Percentiles rank a stretch among this genome's conserved stretches.
phyloP scores from a whole-genome alignment of 2,797 vertebrate genomes.

The Enteromius thamalakanensis region DNA sequence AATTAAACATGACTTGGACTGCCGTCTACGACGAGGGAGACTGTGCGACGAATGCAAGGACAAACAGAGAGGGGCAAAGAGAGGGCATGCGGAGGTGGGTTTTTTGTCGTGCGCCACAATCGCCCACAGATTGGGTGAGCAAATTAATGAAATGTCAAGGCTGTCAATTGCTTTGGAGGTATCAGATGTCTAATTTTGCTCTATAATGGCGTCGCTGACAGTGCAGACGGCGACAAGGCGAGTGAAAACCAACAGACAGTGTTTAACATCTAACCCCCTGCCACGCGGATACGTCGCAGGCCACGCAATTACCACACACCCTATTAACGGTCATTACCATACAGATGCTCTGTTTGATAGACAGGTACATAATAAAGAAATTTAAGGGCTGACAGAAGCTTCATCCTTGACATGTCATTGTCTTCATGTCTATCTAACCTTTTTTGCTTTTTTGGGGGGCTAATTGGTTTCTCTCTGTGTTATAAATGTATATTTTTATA shows the following conservation, averaged over 20 bases:
- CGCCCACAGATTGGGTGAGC: slow-evolving; percentile 77
- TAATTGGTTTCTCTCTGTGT: slow-evolving; percentile 70
- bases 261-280: slow-evolving; percentile 62
- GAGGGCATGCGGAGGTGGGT: slow-evolving; percentile 59
- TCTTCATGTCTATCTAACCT: slow-evolving; percentile 27
- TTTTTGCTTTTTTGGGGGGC: slow-evolving; percentile 49
- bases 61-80: slow-evolving; percentile 15
- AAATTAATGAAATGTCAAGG: slow-evolving; percentile 84
- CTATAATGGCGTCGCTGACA: slow-evolving; percentile 66
- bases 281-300: slow-evolving; percentile 54
- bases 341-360: slow-evolving; percentile 59
- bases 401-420: slow-evolving; percentile 58
- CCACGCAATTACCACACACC: slow-evolving; percentile 63
- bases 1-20: slow-evolving; percentile 91
- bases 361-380: slow-evolving; percentile 66
- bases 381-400: slow-evolving; percentile 52
- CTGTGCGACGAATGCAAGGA: neutral
- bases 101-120: slow-evolving; percentile 67
- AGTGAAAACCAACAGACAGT: slow-evolving; percentile 64
- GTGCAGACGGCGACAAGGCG: slow-evolving; percentile 51
- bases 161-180: slow-evolving; percentile 74
- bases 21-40: neutral
- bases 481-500: slow-evolving; percentile 1
- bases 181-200: slow-evolving; percentile 75
- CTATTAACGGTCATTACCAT: slow-evolving; percentile 67